Base-by-base conservation (phyloP, 2,888 invertebrate genomes). In the Agonopterix arenella region DNA sequence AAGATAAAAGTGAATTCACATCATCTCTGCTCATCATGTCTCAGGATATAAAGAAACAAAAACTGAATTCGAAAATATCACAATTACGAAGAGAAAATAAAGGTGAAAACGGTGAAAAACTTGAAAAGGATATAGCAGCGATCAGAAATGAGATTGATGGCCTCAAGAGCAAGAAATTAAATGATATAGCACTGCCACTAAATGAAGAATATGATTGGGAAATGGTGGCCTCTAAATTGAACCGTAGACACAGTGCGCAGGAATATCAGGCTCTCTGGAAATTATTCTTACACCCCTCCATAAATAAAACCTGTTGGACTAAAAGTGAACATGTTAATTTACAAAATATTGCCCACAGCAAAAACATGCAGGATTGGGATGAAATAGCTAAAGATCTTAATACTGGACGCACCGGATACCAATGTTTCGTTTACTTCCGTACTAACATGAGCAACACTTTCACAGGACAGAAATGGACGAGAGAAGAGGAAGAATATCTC, bases 191-290 rank as follows among this genome's bases (percentile, higher is more conserved):
- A 28, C 58, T 83, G 28, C 82, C 81, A 1, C 58, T 83, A 18
- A 62, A 79, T 45, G 54, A 81, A 42, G 80, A 90, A 51, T 91
- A 92, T 66, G 91, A 93, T 59, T 93, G 93, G 93, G 73, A 90
- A 28, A 76, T 80, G 49, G 79, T 93, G 47, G 75, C 92, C 0
- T 74, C 73, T 5, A 67, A 68, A 18, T 55, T 90, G 4, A 85
- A 89, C 54, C 73, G 83, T 38, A 89, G 91, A n/a, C 94, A 94
- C 62, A 88, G 90, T 0, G 77, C 91, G 0, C 78, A 84, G 8
- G 94, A 94, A 66, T 95, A 94, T 66, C 79, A 90, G 60, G 89
- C 93, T 0, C 90, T 95, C 68, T 96, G 95, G 95, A 91, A 91
- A 52, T 84, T 93, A 16, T 93, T 92, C 64, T 70, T 95, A 45